A percentile compares a stretch with the other conserved stretches of the same genome.
Conservation (phyloP, 2,888 invertebrate species). For the Rutpela maculata region DNA sequence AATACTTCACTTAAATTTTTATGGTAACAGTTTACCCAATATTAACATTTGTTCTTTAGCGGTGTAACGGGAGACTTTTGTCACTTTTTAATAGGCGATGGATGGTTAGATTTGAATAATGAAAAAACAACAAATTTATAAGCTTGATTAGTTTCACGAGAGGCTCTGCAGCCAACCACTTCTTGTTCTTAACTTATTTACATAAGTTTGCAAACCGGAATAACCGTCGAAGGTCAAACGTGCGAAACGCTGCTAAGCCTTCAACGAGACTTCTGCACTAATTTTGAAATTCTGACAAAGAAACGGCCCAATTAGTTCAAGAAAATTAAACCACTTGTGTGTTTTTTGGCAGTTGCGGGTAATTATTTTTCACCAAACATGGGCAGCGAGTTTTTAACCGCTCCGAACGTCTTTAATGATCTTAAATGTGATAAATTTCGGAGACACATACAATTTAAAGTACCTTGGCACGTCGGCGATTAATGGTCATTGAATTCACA, state of each 20-base stretch:
- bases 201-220: slow-evolving; percentile 58
- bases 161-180: slow-evolving; percentile 53
- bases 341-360: slow-evolving; percentile 49
- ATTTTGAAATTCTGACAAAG: slow-evolving; percentile 53
- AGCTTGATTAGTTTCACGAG: slow-evolving; percentile 48
- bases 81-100: not conserved
- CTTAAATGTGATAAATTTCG: slow-evolving; percentile 49
- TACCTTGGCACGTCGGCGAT: slow-evolving; percentile 47
- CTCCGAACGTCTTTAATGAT: slow-evolving; percentile 46
- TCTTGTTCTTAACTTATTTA: slow-evolving; percentile 56
- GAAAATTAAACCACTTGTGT: slow-evolving; percentile 54
- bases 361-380: slow-evolving; percentile 54
- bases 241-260: slow-evolving; percentile 50
- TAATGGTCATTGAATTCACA: slow-evolving; percentile 43
- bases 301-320: slow-evolving; percentile 55
- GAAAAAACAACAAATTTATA: slow-evolving; percentile 43
- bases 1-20: slow-evolving; percentile 63
- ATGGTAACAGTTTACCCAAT: slow-evolving; percentile 53
- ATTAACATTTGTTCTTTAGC: slow-evolving; percentile 46
- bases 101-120: not conserved
- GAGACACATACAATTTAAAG: slow-evolving; percentile 42
- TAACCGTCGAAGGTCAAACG: slow-evolving; percentile 58
- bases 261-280: slow-evolving; percentile 45
- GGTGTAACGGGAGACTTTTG: slow-evolving; percentile 21
- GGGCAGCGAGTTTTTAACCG: slow-evolving; percentile 52